A percentile compares a stretch with the other conserved stretches of the same genome.
Conservation (phyloP, 2,888 invertebrate genomes). For the Malthinus flaveolus region DNA sequence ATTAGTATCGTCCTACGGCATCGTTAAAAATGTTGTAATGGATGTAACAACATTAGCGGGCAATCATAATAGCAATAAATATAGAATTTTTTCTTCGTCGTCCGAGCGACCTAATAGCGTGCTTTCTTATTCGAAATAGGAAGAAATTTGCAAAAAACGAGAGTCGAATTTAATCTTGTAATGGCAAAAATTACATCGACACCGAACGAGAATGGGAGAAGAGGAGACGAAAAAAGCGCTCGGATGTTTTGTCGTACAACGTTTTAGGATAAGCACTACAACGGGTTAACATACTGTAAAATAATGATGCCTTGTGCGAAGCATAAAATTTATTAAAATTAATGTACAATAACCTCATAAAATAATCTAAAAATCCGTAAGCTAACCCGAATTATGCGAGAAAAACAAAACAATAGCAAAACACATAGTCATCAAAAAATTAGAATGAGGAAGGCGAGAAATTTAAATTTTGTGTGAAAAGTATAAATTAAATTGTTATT, state of each 20-base stretch:
- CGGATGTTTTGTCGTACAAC: slow-evolving; percentile 19
- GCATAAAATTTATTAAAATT: slow-evolving; percentile 24
- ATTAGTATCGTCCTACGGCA: slow-evolving; percentile 16
- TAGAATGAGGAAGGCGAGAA: slow-evolving; percentile 31
- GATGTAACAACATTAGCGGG: slow-evolving; percentile 9
- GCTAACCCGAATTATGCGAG: slow-evolving; percentile 29
- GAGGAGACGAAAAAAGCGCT: slow-evolving; percentile 4
- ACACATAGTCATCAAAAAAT: slow-evolving; percentile 27
- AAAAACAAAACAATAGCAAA: slow-evolving; percentile 29
- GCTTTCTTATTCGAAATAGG: too few species aligned
- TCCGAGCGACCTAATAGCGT: too few species aligned
- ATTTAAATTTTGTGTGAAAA: slow-evolving; percentile 33
- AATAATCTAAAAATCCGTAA: slow-evolving; percentile 24
- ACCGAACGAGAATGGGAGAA: background rate
- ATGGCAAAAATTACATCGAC: slow-evolving; percentile 15
- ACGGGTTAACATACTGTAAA: slow-evolving; percentile 21
- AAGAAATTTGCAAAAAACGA: background rate
- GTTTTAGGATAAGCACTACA: slow-evolving; percentile 4
- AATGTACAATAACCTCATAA: slow-evolving; percentile 27
- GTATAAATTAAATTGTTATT: slow-evolving; percentile 31
- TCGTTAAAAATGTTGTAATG: slow-evolving; percentile 13
- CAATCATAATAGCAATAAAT: slow-evolving; percentile 8
- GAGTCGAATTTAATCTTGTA: background rate
- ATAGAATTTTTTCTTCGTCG: background rate
- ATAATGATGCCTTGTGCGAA: slow-evolving; percentile 11